A percentile compares a stretch with the other conserved stretches of the same genome.
phyloP scores from a whole-genome alignment of 1,140 invertebrate species.

The Copidosoma floridanum region DNA sequence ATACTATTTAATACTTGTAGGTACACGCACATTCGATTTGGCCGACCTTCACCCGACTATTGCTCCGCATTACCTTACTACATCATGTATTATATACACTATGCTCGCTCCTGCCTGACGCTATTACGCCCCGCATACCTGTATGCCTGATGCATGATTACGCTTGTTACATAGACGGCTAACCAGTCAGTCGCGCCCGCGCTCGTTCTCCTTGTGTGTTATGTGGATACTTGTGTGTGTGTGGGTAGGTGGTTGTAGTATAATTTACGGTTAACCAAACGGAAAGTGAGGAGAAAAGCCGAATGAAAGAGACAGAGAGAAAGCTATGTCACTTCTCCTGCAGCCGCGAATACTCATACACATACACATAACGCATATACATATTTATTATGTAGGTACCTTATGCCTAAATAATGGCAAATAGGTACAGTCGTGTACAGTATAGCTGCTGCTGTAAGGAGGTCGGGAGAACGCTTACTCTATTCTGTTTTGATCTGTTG shows the following conservation, averaged over 20 bases:
- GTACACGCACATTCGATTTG: slow-evolving; percentile 37
- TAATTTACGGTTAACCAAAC: slow-evolving; percentile 43
- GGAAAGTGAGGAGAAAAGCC: slow-evolving; percentile 34
- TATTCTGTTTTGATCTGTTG: too few relatives aligned
- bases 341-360: not conserved
- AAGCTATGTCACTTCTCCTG: not conserved
- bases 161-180: slow-evolving; percentile 34
- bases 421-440: too few relatives aligned
- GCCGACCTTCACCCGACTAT: slow-evolving; percentile 38
- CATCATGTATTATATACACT: too few relatives aligned
- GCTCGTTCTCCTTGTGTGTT: slow-evolving; percentile 4
- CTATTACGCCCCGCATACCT: slow-evolving; percentile 29
- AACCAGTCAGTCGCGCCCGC: not conserved
- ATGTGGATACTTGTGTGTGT: too few relatives aligned
- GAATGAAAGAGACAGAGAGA: too few relatives aligned
- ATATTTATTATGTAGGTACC: too few relatives aligned
- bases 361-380: not conserved
- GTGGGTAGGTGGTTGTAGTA: not conserved
- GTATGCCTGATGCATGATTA: slow-evolving; percentile 33
- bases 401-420: too few relatives aligned
- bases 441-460: too few relatives aligned
- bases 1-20: too few relatives aligned
- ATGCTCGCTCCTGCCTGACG: slow-evolving; percentile 13
- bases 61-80: too few relatives aligned
- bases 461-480: too few relatives aligned